Evolutionary conservation across 2,797 vertebrate genomes (phyloP).

Genomic region (Percopsis omiscomaycus): DNA sequence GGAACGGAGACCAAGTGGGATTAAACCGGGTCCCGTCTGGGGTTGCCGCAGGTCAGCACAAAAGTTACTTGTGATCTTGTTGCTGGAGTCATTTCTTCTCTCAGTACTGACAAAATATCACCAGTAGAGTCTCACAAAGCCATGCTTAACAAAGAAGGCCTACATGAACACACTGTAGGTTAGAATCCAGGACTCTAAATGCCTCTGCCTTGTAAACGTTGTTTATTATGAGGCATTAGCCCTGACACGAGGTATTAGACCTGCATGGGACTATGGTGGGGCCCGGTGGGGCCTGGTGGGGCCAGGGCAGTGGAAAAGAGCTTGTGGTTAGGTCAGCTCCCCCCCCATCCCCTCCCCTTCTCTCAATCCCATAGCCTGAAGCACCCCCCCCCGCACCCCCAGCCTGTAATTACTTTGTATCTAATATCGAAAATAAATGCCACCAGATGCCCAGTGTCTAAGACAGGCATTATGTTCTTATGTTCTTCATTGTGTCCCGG

Average conservation of each 20-base stretch:
- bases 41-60: conserved; percentile 10
- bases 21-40: background rate
- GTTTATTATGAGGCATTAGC: too few relatives aligned
- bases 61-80: background rate
- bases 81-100: too few relatives aligned
- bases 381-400: conserved; percentile 61
- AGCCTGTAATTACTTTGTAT: conserved; percentile 71
- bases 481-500: conserved; percentile 61
- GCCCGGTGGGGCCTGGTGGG: background rate
- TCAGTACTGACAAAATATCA: too few relatives aligned
- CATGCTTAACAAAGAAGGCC: too few relatives aligned
- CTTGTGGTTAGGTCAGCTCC: conserved; percentile 78
- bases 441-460: conserved; percentile 84
- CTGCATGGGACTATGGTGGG: too few relatives aligned
- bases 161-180: too few relatives aligned
- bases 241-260: too few relatives aligned
- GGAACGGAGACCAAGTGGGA: conserved; percentile 9
- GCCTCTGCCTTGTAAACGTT: too few relatives aligned
- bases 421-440: conserved; percentile 68
- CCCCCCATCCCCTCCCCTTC: conserved; percentile 64
- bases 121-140: too few relatives aligned
- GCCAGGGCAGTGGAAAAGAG: conserved; percentile 62
- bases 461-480: conserved; percentile 85
- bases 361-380: conserved; percentile 73
- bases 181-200: too few relatives aligned